Evolutionary conservation across 1,140 invertebrate species (phyloP).

Genomic region (Trypoxylus dichotomus): DNA sequence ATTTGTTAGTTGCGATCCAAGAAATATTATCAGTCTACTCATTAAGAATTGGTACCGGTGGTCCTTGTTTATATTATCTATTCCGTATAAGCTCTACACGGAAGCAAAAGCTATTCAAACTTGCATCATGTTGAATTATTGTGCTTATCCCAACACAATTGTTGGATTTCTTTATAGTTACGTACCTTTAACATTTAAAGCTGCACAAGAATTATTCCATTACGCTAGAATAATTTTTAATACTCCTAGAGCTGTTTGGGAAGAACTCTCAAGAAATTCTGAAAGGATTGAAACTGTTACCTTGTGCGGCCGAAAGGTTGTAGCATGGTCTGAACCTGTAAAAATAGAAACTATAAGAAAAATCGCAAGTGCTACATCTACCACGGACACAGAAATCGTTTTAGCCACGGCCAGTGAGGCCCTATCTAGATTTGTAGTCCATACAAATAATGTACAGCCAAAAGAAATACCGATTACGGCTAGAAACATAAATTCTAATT

Average conservation of each 20-base stretch:
- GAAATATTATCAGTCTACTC: conserved; percentile 48
- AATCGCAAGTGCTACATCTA: conserved; percentile 62
- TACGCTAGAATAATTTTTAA: conserved; percentile 59
- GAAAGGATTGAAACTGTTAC: conserved; percentile 68
- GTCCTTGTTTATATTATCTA: conserved; percentile 40
- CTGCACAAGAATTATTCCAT: conserved; percentile 59
- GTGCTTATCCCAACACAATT: conserved; percentile 53
- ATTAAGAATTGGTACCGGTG: conserved; percentile 49
- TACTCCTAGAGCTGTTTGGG: conserved; percentile 62
- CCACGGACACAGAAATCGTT: conserved; percentile 69
- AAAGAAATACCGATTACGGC: conserved; percentile 54
- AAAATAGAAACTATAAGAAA: conserved; percentile 55
- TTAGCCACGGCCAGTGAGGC: conserved; percentile 65
- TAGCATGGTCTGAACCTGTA: conserved; percentile 74
- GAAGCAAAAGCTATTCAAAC: conserved; percentile 54
- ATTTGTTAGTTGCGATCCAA: conserved; percentile 52
- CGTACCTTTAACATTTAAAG: conserved; percentile 60
- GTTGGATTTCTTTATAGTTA: conserved; percentile 58
- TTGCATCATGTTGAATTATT: conserved; percentile 50
- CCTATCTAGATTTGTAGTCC: conserved; percentile 65
- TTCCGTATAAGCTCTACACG: conserved; percentile 50
- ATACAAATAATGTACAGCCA: conserved; percentile 55
- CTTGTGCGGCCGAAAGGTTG: conserved; percentile 74
- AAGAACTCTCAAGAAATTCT: conserved; percentile 59
- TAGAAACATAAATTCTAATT: conserved; percentile 53